Evolutionary conservation across 2,797 vertebrate species (phyloP).

Genomic region (Anguilla marmorata): DNA sequence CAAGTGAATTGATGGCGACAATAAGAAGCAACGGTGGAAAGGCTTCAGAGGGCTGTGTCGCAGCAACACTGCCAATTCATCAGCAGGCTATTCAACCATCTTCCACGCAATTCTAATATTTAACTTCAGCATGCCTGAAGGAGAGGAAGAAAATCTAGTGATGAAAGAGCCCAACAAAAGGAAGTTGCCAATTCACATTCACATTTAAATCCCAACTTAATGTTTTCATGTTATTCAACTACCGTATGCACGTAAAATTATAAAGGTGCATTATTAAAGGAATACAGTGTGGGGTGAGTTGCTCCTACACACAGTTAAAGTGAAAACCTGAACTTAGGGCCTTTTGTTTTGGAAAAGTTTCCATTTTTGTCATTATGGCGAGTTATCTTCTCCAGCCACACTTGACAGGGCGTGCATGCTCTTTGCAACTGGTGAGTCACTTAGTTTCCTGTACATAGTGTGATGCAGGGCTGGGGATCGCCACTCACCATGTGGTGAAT

Average conservation of each 20-base stretch:
- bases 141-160: not conserved
- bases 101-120: conserved; percentile 21
- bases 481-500: no score
- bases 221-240: not conserved
- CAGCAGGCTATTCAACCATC: conserved; percentile 13
- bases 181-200: conserved; percentile 16
- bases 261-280: not conserved
- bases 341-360: not conserved
- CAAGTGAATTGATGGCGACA: conserved; percentile 13
- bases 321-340: not conserved
- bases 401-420: not conserved
- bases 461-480: no score
- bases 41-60: not conserved
- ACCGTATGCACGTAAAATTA: not conserved
- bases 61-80: conserved; percentile 15
- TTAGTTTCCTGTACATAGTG: not conserved
- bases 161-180: conserved; percentile 11
- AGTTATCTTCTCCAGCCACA: not conserved
- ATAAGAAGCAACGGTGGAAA: conserved; percentile 17
- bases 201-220: not conserved
- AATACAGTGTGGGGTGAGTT: not conserved
- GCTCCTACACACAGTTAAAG: not conserved
- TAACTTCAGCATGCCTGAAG: not conserved
- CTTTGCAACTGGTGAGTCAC: not conserved
- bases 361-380: not conserved